phyloP scores from a whole-genome alignment of 2,888 invertebrate species.

The Eurytoma californica region DNA sequence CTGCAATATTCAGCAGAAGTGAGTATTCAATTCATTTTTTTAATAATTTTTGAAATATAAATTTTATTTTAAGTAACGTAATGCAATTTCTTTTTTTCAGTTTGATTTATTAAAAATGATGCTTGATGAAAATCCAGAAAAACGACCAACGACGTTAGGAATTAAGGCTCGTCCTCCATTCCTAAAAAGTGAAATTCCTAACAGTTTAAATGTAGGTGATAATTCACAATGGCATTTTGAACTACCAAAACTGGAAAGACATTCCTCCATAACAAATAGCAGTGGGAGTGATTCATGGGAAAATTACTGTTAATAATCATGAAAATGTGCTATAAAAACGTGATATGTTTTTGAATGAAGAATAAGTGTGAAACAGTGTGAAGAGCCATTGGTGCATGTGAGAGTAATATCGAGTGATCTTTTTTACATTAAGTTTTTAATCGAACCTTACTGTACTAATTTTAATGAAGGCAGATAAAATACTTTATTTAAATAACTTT shows the following conservation, averaged over 20 bases:
- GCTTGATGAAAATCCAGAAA: slow-evolving; percentile 84
- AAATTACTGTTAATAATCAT: slow-evolving; percentile 41
- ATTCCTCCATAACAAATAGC: slow-evolving; percentile 68
- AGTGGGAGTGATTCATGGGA: slow-evolving; percentile 64
- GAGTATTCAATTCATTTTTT: slow-evolving; percentile 58
- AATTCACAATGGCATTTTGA: slow-evolving; percentile 77
- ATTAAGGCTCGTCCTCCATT: slow-evolving; percentile 81
- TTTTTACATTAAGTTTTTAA: slow-evolving; percentile 45
- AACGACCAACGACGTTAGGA: slow-evolving; percentile 86
- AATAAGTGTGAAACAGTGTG: slow-evolving; percentile 25
- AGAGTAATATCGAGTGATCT: slow-evolving; percentile 33
- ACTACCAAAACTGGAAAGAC: slow-evolving; percentile 73
- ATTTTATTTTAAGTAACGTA: background rate
- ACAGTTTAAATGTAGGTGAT: slow-evolving; percentile 73
- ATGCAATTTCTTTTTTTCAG: slow-evolving; percentile 74
- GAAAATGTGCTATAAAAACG: slow-evolving; percentile 47
- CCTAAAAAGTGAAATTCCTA: slow-evolving; percentile 59
- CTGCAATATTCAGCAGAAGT: slow-evolving; percentile 84
- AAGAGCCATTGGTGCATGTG: slow-evolving; percentile 17
- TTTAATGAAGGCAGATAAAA: slow-evolving; percentile 32
- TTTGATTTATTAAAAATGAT: slow-evolving; percentile 84
- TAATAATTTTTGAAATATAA: slow-evolving; percentile 25
- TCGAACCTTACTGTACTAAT: slow-evolving; percentile 7
- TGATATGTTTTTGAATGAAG: slow-evolving; percentile 47
- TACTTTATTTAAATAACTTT: slow-evolving; percentile 17